phyloP scores from a whole-genome alignment of 2,113 vertebrate genomes.

The Bostrychus sinensis region DNA sequence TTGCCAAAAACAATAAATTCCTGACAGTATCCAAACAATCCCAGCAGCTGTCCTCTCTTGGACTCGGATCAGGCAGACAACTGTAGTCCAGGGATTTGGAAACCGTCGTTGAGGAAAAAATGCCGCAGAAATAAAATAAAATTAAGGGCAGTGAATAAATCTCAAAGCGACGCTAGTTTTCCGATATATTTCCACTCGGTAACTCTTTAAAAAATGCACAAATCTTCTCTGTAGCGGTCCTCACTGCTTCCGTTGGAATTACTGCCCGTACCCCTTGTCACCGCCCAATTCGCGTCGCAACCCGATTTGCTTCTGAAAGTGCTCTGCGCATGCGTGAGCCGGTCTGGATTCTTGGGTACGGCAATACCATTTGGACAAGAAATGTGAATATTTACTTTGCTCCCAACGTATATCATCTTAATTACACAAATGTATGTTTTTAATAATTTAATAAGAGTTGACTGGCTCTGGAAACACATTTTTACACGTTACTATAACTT shows the following conservation, averaged over 20 bases:
- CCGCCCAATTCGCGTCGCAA: neutral
- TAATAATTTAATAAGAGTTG: too few species aligned
- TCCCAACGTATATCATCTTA: too few species aligned
- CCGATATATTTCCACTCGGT: neutral
- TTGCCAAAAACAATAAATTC: constrained; percentile 1
- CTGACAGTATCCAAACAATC: constrained; percentile 34
- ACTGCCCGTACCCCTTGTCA: constrained; percentile 4
- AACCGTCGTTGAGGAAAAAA: constrained; percentile 46
- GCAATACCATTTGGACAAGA: neutral
- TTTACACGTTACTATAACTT: too few species aligned
- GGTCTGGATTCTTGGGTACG: neutral
- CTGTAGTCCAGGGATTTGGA: constrained; percentile 63
- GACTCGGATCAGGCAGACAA: constrained; percentile 27
- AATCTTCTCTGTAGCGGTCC: neutral
- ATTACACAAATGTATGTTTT: too few species aligned
- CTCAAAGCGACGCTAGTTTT: neutral
- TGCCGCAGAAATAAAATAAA: neutral
- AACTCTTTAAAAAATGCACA: neutral
- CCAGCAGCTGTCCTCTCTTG: neutral
- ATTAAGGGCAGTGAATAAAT: neutral
- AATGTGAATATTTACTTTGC: too few species aligned
- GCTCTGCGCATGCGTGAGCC: constrained; percentile 1
- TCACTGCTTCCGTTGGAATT: neutral
- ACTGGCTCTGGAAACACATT: too few species aligned
- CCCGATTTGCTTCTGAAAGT: neutral